Evolutionary conservation across 2,113 vertebrate species (phyloP).

Genomic region (Leptodactylus fuscus): DNA sequence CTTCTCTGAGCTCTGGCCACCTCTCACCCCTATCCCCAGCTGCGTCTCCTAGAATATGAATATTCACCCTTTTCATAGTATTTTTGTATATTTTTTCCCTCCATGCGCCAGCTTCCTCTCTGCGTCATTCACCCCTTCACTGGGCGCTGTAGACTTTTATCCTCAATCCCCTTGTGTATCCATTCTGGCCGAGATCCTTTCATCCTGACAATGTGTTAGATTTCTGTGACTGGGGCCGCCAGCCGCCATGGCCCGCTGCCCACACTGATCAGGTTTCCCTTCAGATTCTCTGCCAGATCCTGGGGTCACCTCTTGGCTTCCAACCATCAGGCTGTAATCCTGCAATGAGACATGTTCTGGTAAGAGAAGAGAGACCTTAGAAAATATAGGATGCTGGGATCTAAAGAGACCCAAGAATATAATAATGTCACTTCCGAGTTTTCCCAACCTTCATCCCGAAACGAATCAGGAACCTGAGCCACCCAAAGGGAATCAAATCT

Average conservation of each 20-base stretch:
- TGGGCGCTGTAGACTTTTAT: not conserved
- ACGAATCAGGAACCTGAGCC: no score
- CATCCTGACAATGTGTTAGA: not conserved
- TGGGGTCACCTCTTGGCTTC: not conserved
- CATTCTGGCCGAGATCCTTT: not conserved
- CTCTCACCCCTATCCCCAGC: no score
- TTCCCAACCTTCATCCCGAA: no score
- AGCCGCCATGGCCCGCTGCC: not conserved
- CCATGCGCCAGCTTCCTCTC: no score
- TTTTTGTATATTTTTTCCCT: no score
- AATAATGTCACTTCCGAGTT: no score
- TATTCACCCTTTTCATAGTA: no score
- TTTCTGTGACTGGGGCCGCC: not conserved
- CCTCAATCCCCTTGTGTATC: slow-evolving; percentile 21
- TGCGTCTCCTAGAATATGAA: no score
- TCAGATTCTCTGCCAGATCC: not conserved
- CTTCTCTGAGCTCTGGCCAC: no score
- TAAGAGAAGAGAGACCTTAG: not conserved
- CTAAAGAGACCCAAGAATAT: no score
- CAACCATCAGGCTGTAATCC: not conserved
- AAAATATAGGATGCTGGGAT: not conserved
- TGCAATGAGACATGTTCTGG: not conserved
- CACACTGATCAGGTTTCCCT: slow-evolving; percentile 1
- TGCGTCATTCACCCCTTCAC: no score
- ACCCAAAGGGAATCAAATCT: no score